Evolutionary conservation across 2,113 vertebrate genomes (phyloP).

Genomic region (Heptranchias perlo): DNA sequence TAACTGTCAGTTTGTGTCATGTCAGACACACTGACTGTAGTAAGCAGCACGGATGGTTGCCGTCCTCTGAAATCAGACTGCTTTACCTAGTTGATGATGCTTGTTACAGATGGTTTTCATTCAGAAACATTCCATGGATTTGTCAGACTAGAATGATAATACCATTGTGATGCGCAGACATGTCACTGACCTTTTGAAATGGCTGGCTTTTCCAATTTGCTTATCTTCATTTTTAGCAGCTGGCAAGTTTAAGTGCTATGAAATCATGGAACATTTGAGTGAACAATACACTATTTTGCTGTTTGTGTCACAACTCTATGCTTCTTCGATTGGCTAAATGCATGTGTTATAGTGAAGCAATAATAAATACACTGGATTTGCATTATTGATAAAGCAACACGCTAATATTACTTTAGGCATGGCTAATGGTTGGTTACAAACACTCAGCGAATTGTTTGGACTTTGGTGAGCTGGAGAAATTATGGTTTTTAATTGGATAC

Average conservation of each 20-base stretch:
- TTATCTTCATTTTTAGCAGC: constrained; percentile 4
- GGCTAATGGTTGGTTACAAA: background rate
- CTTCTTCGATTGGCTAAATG: background rate
- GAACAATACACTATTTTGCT: background rate
- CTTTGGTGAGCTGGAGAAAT: background rate
- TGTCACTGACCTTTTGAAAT: constrained; percentile 11
- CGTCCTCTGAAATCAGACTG: background rate
- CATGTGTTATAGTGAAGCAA: background rate
- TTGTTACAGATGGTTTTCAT: constrained; percentile 34
- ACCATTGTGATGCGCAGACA: constrained; percentile 11
- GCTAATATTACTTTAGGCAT: background rate
- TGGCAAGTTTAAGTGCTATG: background rate
- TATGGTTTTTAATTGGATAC: background rate
- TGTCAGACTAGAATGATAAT: constrained; percentile 32
- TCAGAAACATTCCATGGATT: constrained; percentile 29
- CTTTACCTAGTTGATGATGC: constrained; percentile 4
- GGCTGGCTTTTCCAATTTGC: background rate
- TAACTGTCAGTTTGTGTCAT: constrained; percentile 36
- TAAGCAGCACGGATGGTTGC: constrained; percentile 15
- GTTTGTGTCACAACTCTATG: background rate
- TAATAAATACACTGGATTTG: background rate
- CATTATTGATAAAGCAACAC: background rate
- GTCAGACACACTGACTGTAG: constrained; percentile 42
- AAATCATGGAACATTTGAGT: background rate
- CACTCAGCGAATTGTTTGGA: background rate